A percentile compares a stretch with the other conserved stretches of the same genome.
Conservation (phyloP, 2,888 invertebrate species). For the Leptinotarsa juncta region DNA sequence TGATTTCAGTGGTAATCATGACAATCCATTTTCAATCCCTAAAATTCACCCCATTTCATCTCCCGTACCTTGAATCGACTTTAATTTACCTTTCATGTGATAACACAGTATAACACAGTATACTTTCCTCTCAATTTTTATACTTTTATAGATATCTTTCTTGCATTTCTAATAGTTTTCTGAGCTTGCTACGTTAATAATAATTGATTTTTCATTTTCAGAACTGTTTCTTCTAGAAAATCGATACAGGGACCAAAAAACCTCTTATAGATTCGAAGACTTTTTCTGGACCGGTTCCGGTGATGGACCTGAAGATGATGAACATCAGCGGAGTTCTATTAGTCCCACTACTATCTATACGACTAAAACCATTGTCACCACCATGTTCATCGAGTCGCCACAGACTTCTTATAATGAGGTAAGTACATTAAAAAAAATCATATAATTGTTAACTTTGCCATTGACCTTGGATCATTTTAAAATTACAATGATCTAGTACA, state of each 20-base stretch:
- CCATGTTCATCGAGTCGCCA: slow-evolving; percentile 72
- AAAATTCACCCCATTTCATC: no score
- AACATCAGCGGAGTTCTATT: slow-evolving; percentile 68
- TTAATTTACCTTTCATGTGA: no score
- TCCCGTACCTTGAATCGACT: no score
- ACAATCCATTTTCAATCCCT: no score
- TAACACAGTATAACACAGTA: no score
- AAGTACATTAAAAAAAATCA: neutral
- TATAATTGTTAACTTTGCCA: neutral
- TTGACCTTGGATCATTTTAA: neutral
- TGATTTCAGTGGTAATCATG: no score
- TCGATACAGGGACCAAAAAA: slow-evolving; percentile 53
- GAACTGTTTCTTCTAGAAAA: slow-evolving; percentile 58
- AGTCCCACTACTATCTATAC: slow-evolving; percentile 71
- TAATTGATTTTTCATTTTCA: slow-evolving; percentile 42
- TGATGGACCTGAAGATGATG: slow-evolving; percentile 74
- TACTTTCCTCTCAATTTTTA: no score
- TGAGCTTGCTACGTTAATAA: no score
- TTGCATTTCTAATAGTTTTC: no score
- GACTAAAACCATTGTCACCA: slow-evolving; percentile 77
- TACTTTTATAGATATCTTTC: no score
- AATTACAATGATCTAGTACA: neutral
- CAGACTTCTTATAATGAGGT: slow-evolving; percentile 46
- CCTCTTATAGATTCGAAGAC: slow-evolving; percentile 76
- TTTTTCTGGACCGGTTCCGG: slow-evolving; percentile 93